Conservation (phyloP, 64 coral and sea anemone genomes). For the Montipora capricornis region DNA sequence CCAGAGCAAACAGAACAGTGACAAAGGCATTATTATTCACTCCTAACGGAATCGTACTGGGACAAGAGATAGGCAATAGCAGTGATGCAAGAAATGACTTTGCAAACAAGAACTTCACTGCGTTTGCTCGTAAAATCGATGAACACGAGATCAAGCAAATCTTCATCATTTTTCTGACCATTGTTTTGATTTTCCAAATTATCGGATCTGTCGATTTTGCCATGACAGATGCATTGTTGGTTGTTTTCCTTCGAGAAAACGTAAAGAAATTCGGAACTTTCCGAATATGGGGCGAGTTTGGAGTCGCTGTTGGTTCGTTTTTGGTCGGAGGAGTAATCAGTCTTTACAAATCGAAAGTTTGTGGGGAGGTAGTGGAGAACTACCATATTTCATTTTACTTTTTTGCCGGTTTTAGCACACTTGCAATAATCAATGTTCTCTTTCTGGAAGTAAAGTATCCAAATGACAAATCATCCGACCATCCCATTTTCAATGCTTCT, state of each 20-base stretch:
- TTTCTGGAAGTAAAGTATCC: conserved; percentile 53
- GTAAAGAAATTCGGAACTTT: conserved; percentile 52
- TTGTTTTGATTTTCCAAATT: conserved; percentile 24
- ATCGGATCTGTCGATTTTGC: conserved; percentile 52
- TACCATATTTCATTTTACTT: conserved; percentile 77
- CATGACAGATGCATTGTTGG: conserved; percentile 36
- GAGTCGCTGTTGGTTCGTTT: conserved; percentile 43
- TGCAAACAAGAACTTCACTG: neutral
- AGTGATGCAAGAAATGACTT: neutral
- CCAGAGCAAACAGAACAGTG: conserved; percentile 27
- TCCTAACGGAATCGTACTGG: neutral
- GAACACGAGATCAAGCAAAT: neutral
- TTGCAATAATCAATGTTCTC: conserved; percentile 24
- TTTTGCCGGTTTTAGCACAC: conserved; percentile 65
- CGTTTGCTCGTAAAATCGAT: conserved; percentile 2
- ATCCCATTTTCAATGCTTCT: neutral
- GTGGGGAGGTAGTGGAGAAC: conserved; percentile 54
- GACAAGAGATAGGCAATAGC: neutral
- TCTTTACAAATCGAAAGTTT: conserved; percentile 40
- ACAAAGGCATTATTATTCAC: conserved; percentile 30
- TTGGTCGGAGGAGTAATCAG: conserved; percentile 67
- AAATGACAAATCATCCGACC: neutral
- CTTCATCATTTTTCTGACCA: conserved; percentile 26
- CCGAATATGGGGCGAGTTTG: conserved; percentile 64
- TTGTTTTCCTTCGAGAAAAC: conserved; percentile 40